phyloP scores from a whole-genome alignment of 2,888 invertebrate genomes.

The Brachycybe producta region DNA sequence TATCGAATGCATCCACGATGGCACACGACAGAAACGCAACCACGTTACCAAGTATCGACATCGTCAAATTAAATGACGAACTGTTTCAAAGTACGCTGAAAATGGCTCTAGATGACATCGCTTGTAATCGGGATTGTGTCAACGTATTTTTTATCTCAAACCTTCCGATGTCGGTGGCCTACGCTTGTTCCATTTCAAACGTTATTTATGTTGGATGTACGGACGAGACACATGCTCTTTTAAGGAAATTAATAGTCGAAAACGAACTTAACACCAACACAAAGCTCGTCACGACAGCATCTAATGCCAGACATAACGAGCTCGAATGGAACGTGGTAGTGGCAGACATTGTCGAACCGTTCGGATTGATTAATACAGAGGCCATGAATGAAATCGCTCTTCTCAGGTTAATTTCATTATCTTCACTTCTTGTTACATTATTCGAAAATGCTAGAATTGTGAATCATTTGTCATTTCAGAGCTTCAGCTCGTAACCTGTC shows the following conservation, averaged over 20 bases:
- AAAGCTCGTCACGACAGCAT: background rate
- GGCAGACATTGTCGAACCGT: constrained; percentile 26
- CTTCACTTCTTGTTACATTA: background rate
- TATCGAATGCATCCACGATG: too few relatives aligned
- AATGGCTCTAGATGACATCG: too few relatives aligned
- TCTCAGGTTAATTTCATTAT: constrained; percentile 24
- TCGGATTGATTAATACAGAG: constrained; percentile 27
- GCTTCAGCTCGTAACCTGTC: background rate
- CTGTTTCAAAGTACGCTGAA: too few relatives aligned
- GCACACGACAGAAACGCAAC: too few relatives aligned
- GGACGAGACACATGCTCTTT: background rate
- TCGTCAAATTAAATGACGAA: too few relatives aligned
- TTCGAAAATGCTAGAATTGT: background rate
- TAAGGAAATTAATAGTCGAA: background rate
- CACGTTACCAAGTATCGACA: too few relatives aligned
- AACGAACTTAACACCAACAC: background rate
- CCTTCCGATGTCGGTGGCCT: too few relatives aligned
- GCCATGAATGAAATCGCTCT: constrained; percentile 29
- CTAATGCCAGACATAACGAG: background rate
- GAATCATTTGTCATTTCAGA: background rate
- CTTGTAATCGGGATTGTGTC: too few relatives aligned
- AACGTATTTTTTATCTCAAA: too few relatives aligned
- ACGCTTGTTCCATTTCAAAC: too few relatives aligned
- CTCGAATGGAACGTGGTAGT: constrained; percentile 23
- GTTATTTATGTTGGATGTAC: background rate